These are phyloP conservation scores for Amiota communis DNA, from an alignment of 2,888 invertebrate species.

Conservation along the genomic window DNA sequence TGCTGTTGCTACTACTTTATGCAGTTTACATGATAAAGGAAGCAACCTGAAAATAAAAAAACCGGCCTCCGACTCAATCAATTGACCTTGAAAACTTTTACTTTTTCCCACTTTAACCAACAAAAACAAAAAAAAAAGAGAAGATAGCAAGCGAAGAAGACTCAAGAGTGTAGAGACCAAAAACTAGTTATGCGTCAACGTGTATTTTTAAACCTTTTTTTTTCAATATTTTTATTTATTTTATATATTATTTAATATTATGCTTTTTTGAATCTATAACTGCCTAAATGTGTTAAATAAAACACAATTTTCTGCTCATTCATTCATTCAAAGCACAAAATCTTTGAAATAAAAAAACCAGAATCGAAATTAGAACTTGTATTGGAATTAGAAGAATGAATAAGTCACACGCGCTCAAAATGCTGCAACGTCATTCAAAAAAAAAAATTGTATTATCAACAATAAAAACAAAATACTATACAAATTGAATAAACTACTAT, in stretches of 20 bases:
- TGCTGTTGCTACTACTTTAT: not conserved
- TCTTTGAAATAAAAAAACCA: not conserved
- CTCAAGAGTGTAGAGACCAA: not conserved
- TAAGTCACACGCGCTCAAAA: not conserved
- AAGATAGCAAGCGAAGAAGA: not conserved
- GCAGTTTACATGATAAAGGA: not conserved
- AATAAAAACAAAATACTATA: not conserved
- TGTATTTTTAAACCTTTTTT: slow-evolving; percentile 2
- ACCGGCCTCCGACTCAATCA: slow-evolving; percentile 5
- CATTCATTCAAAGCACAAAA: not conserved
- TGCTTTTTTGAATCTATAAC: not conserved
- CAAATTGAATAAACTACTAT: not conserved
- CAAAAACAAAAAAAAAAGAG: not conserved
- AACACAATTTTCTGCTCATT: not conserved
- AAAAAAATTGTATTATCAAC: not conserved
- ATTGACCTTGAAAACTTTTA: slow-evolving; percentile 27
- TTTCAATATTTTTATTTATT: not conserved
- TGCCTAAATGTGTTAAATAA: not conserved
- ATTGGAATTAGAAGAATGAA: not conserved
- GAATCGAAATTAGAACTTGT: not conserved
- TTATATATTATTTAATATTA: not conserved
- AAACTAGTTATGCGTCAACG: slow-evolving; percentile 22
- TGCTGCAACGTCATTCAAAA: not conserved
- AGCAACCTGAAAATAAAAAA: not conserved
- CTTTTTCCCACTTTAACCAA: slow-evolving; percentile 7